Conservation (phyloP, 2,113 vertebrate genomes). For the Piaya cayana region DNA sequence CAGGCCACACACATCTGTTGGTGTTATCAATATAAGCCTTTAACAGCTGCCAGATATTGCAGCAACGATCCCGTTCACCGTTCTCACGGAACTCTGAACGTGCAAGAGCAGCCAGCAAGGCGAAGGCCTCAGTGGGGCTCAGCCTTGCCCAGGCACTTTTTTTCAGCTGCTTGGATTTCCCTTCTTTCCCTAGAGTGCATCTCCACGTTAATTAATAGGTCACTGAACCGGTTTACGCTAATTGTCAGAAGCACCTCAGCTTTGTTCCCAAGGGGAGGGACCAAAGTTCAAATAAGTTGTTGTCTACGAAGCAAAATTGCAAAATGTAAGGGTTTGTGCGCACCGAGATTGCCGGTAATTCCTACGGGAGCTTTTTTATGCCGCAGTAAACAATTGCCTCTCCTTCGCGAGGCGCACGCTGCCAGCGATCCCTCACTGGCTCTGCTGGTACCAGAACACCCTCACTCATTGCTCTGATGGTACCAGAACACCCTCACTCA, state of each 20-base stretch:
- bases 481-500: too few species aligned
- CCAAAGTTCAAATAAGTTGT: not conserved
- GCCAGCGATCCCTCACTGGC: not conserved
- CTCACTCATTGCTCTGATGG: too few species aligned
- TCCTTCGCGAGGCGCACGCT: not conserved
- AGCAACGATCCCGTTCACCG: not conserved
- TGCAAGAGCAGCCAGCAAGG: not conserved
- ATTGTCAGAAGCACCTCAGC: slow-evolving; percentile 24
- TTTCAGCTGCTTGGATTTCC: not conserved
- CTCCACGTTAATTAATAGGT: slow-evolving; percentile 60
- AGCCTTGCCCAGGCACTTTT: not conserved
- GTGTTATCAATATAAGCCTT: not conserved
- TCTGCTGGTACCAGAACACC: too few species aligned
- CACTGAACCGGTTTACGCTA: slow-evolving; percentile 52
- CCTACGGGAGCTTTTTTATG: not conserved
- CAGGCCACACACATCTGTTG: not conserved
- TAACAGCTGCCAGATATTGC: not conserved
- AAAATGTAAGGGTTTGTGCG: rapidly evolving
- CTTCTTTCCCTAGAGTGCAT: slow-evolving; percentile 17
- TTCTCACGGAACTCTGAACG: not conserved
- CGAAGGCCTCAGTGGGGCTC: not conserved
- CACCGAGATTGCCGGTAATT: not conserved
- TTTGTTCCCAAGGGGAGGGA: slow-evolving; percentile 48
- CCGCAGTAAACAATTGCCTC: not conserved
- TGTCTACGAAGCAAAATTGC: not conserved